Conservation (phyloP, 2,888 invertebrate species). For the Microctonus hyperodae region DNA sequence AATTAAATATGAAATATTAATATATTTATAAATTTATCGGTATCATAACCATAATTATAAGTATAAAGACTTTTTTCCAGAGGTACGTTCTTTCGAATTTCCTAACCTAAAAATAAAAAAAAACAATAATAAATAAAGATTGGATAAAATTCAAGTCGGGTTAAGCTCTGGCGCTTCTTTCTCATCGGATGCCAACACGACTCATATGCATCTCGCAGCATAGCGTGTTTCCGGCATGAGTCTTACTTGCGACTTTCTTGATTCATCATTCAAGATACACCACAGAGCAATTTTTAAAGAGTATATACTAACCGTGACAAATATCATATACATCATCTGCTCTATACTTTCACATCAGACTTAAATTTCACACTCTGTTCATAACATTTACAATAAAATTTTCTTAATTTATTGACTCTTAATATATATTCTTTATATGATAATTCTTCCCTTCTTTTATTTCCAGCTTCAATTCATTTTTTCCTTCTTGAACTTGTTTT, state of each 20-base stretch:
- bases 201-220: constrained; percentile 24
- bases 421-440: background rate
- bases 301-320: constrained; percentile 43
- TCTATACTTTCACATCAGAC: constrained; percentile 35
- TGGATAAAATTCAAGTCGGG: background rate
- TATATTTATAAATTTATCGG: background rate
- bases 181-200: background rate
- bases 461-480: background rate
- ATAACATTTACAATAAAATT: constrained; percentile 32
- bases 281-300: constrained; percentile 41
- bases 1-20: background rate
- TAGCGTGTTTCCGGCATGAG: constrained; percentile 51
- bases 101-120: background rate
- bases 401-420: background rate
- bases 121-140: too few species aligned
- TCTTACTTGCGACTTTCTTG: background rate
- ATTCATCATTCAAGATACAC: background rate
- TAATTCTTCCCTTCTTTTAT: constrained; percentile 1
- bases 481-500: too few species aligned
- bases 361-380: constrained; percentile 27
- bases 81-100: background rate
- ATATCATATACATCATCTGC: constrained; percentile 42
- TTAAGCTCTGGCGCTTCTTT: background rate
- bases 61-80: too few species aligned
- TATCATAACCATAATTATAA: too few species aligned